Base-by-base conservation (phyloP, 2,797 vertebrate species). In the Gymnocypris eckloni region DNA sequence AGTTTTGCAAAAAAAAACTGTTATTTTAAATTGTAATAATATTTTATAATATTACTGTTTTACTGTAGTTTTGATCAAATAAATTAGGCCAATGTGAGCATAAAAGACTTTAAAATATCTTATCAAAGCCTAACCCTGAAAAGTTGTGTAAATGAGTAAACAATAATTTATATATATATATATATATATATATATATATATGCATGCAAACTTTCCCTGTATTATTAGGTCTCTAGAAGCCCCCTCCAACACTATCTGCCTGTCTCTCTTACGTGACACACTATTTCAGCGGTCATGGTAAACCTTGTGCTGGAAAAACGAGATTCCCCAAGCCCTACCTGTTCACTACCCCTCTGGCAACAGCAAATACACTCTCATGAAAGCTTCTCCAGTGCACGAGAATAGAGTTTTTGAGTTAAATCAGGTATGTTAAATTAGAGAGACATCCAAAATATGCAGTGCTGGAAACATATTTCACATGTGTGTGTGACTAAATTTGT, bases 361-460 rank as follows among this genome's bases (percentile, higher is more conserved):
- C 72, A 39, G 73, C 16, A 54, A 6, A 76, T 2, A 16, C 28
- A 56, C 22, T 61, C 76, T 25, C 33, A n/a, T 0, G 20, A 39
- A 11, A 41, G 76, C 39, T 43, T 43, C 37, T 43, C 33, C 10
- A 39, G 33, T 1, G 1, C 76, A 7, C 7, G 76, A 41, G 12
- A 79, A 11, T 59, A 52, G 37, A 59, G 20, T 4, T 61, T 43
- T 41, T 56, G 54, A 41, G 76, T 41, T 11, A 22, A 79, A 79
- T 79, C 54, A 43, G 7, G 52, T 79, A 13, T 50, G 41, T 75
- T 61, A 79, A 37, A 79, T 78, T 61, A 78, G 54, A 37, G 37
- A 59, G 22, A 78, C 11, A 25, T 43, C 37, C 37, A 15, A 78
- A 78, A 79, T 79, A 61, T 61, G 54, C 54, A 59, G 37, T n/a